Evolutionary conservation across 2,797 vertebrate species (phyloP), one percentile per base, ranked within the genome.

Genomic region (Pseudocheirus occidentalis): DNA sequence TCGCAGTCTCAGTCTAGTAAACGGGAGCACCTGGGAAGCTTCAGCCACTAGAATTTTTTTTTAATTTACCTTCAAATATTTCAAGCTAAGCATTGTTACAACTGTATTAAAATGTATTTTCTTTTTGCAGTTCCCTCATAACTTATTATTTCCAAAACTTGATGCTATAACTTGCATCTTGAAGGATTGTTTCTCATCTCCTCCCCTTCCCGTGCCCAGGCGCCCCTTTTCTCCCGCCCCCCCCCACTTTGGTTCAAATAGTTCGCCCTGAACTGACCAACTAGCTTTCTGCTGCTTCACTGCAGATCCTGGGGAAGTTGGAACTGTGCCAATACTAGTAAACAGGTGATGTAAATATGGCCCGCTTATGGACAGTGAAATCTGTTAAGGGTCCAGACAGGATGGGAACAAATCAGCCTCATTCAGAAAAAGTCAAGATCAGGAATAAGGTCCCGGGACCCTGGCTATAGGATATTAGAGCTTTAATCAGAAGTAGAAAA

Each of bases 401-500:
- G 40, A 28, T 52, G 50, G 16, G 31, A 5, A 31, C 18, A 52
- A 13, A 59, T 81, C n/a, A 56, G 40, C 40, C 21, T 94, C 46
- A 27, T 5, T 40, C 40, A 73, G 31, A 56, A 62, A 93, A 90
- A 29, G 57, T 12, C 5, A 40, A 11, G 31, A 34, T 87, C 91
- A 93, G n/a, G 16, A 90, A 94, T 46, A 55, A 92, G 90, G 55
- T 46, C 18, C 18, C 55, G 55, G 53, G 90, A 66, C 6, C 90
- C n/a, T 55, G 54, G 53, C 31, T 46, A 89, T 89, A 91, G 31
- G n/a, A 57, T 81, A 59, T 55, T 87, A 87, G 52, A 14, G 28
- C 31, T 55, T 92, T 55, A 24, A 95, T 87, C 16, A 24, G 89
- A 93, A 93, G 95, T 62, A 31, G 14, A 92, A 91, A 90, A 18